phyloP scores from a whole-genome alignment of 2,888 invertebrate species.

The Trichogramma dendrolimi region DNA sequence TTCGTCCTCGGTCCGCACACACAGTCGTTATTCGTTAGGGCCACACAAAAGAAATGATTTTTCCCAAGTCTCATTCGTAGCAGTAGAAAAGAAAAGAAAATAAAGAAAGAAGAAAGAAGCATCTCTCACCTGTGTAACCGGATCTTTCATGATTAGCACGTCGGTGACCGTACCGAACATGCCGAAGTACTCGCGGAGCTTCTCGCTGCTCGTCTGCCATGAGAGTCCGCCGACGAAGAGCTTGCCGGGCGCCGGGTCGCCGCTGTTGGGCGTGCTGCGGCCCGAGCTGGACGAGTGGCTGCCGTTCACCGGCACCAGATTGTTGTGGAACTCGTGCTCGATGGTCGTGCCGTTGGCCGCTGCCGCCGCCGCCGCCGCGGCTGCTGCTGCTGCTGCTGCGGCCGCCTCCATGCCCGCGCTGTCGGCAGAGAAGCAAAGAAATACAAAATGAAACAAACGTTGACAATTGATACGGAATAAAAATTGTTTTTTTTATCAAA shows the following conservation, averaged over 20 bases:
- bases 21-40: no score
- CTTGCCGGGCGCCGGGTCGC: slow-evolving; percentile 76
- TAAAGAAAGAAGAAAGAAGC: no score
- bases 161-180: slow-evolving; percentile 90
- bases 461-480: background rate
- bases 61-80: no score
- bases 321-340: slow-evolving; percentile 56
- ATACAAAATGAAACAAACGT: slow-evolving; percentile 3
- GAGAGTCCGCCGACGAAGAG: slow-evolving; percentile 87
- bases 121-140: slow-evolving; percentile 77
- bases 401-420: slow-evolving; percentile 57
- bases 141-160: slow-evolving; percentile 91
- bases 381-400: slow-evolving; percentile 35
- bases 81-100: no score
- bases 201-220: slow-evolving; percentile 91
- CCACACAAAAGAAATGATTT: no score
- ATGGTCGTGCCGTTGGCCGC: slow-evolving; percentile 55
- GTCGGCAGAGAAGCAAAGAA: slow-evolving; percentile 35
- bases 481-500: background rate
- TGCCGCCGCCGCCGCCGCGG: slow-evolving; percentile 48
- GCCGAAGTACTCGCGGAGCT: slow-evolving; percentile 86
- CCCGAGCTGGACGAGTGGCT: slow-evolving; percentile 67
- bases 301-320: slow-evolving; percentile 51
- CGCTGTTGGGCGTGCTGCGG: slow-evolving; percentile 67
- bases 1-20: no score